Evolutionary conservation across 2,113 vertebrate genomes (phyloP).

Genomic region (Ptilorrhoa leucosticta): DNA sequence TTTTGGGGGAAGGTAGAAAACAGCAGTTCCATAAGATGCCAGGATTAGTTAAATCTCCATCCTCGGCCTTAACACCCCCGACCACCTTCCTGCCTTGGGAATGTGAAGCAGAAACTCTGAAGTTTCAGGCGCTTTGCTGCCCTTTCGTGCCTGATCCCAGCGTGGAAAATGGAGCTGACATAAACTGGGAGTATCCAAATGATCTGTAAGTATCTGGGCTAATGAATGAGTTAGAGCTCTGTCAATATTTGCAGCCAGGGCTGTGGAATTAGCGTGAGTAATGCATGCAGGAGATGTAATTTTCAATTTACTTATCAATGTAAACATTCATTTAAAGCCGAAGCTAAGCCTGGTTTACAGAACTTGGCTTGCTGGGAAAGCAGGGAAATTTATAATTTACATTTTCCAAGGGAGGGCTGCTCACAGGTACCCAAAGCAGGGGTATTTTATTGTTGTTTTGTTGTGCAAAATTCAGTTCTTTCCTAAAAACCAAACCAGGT

Average conservation of each 20-base stretch:
- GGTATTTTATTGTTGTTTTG: background rate
- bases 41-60: background rate
- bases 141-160: background rate
- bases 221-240: constrained; percentile 30
- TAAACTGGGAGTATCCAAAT: constrained; percentile 1
- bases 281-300: constrained; percentile 6
- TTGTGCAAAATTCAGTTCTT: background rate
- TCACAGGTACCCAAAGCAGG: background rate
- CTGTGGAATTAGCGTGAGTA: constrained; percentile 1
- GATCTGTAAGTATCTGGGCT: constrained; percentile 5
- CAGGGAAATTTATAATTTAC: background rate
- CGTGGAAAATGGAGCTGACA: background rate
- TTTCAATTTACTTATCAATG: constrained; percentile 37
- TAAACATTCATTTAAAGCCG: constrained; percentile 43
- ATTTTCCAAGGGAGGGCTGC: background rate
- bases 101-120: background rate
- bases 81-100: background rate
- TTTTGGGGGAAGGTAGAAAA: background rate
- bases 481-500: background rate
- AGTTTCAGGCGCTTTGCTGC: background rate
- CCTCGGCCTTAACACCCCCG: accelerated
- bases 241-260: constrained; percentile 49
- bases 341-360: background rate
- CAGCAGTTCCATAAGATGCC: background rate
- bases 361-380: background rate